Conservation (phyloP, 2,113 vertebrate species). For the Brachionichthys hirsutus region DNA sequence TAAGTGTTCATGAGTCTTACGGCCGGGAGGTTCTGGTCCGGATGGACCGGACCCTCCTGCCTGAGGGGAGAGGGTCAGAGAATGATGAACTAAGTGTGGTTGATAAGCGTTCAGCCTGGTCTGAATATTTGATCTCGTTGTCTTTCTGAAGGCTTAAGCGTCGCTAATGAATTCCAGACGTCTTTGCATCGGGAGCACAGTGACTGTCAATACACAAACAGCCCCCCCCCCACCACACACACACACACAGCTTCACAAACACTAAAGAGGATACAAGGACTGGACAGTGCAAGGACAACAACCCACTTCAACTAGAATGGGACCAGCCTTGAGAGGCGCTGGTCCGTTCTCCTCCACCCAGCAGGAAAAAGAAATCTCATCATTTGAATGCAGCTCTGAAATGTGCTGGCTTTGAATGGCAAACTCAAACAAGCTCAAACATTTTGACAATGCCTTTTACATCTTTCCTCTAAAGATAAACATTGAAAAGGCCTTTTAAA, state of each 20-base stretch:
- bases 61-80: too few relatives aligned
- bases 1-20: too few relatives aligned
- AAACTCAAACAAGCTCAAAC: slow-evolving; percentile 63
- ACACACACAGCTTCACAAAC: slow-evolving; percentile 48
- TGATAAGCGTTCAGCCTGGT: slow-evolving; percentile 46
- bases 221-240: slow-evolving; percentile 6
- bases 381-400: slow-evolving; percentile 62
- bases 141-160: slow-evolving; percentile 51
- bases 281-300: slow-evolving; percentile 72
- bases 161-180: slow-evolving; percentile 58
- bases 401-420: slow-evolving; percentile 56
- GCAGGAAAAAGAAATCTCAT: slow-evolving; percentile 68
- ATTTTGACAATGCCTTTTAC: slow-evolving; percentile 49
- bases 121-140: slow-evolving; percentile 58
- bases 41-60: too few relatives aligned
- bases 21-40: too few relatives aligned
- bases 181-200: slow-evolving; percentile 44
- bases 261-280: slow-evolving; percentile 61
- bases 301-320: slow-evolving; percentile 65
- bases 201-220: slow-evolving; percentile 42
- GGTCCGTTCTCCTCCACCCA: slow-evolving; percentile 59
- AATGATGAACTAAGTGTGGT: slow-evolving; percentile 22
- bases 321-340: slow-evolving; percentile 67
- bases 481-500: slow-evolving; percentile 26
- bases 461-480: slow-evolving; percentile 58